Conservation (phyloP, 2,797 vertebrate species). For the Danio jaintianensis region DNA sequence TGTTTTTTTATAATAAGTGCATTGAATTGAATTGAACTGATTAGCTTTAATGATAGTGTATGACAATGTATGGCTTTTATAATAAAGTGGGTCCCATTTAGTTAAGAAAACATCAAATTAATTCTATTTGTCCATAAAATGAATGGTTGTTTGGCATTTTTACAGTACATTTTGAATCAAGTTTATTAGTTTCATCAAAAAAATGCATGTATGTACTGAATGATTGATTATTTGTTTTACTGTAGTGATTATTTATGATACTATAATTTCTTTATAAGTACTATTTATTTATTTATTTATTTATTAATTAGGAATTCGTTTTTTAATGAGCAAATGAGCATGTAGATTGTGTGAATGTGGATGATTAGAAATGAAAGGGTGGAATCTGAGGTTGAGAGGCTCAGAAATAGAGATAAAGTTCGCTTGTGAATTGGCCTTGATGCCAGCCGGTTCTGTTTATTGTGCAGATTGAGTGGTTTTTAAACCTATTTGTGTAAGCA, state of each 20-base stretch:
- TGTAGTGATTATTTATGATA: not conserved
- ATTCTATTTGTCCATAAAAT: not conserved
- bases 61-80: too few species aligned
- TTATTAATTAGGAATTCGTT: not conserved
- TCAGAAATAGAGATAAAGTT: slow-evolving; percentile 5
- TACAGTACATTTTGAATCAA: not conserved
- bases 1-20: too few species aligned
- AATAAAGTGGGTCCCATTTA: too few species aligned
- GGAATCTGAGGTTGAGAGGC: not conserved
- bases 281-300: not conserved
- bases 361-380: not conserved
- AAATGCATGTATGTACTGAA: too few species aligned
- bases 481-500: not conserved
- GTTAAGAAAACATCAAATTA: too few species aligned
- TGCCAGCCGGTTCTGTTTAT: not conserved
- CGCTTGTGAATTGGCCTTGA: slow-evolving; percentile 22
- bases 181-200: not conserved
- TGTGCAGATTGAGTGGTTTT: slow-evolving; percentile 11
- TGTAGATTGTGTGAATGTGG: not conserved
- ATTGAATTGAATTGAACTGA: too few species aligned
- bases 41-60: too few species aligned
- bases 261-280: not conserved
- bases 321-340: not conserved
- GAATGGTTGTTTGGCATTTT: not conserved
- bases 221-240: too few species aligned